phyloP scores from a whole-genome alignment of 2,888 invertebrate genomes.

The Drosophila nr. perissopoda region DNA sequence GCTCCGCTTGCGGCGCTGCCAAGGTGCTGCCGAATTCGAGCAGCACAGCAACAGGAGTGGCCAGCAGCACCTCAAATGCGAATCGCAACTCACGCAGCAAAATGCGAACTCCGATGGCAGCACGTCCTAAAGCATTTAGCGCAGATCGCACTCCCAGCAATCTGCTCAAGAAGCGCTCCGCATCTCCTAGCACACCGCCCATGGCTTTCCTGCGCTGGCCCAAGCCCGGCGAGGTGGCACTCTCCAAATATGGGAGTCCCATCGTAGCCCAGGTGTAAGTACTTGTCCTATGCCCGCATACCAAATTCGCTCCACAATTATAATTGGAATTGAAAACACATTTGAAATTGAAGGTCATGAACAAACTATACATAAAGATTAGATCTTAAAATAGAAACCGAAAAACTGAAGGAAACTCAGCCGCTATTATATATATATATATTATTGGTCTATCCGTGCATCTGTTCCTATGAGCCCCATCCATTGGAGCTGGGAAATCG shows the following conservation, averaged over 20 bases:
- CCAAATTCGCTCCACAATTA: neutral
- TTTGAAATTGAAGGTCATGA: neutral
- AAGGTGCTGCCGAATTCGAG: slow-evolving; percentile 19
- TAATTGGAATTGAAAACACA: neutral
- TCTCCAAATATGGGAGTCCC: slow-evolving; percentile 84
- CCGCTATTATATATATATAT: neutral
- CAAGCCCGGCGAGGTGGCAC: slow-evolving; percentile 83
- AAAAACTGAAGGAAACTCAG: neutral
- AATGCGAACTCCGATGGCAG: slow-evolving; percentile 80
- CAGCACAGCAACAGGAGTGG: slow-evolving; percentile 36
- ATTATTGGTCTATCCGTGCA: neutral
- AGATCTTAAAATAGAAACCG: neutral
- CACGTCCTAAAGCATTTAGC: slow-evolving; percentile 82
- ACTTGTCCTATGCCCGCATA: neutral
- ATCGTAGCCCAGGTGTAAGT: slow-evolving; percentile 83
- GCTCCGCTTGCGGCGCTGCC: slow-evolving; percentile 77
- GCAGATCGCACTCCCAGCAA: slow-evolving; percentile 81
- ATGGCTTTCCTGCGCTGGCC: slow-evolving; percentile 84
- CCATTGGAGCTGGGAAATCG: no score
- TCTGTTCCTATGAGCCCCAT: no score
- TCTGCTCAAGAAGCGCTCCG: slow-evolving; percentile 17
- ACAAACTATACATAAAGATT: neutral
- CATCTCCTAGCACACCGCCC: slow-evolving; percentile 70
- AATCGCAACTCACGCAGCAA: slow-evolving; percentile 77
- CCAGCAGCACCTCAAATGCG: slow-evolving; percentile 3